These are phyloP conservation scores for Lophius piscatorius DNA, from an alignment of 2,113 vertebrate species.

Conservation along the genomic window DNA sequence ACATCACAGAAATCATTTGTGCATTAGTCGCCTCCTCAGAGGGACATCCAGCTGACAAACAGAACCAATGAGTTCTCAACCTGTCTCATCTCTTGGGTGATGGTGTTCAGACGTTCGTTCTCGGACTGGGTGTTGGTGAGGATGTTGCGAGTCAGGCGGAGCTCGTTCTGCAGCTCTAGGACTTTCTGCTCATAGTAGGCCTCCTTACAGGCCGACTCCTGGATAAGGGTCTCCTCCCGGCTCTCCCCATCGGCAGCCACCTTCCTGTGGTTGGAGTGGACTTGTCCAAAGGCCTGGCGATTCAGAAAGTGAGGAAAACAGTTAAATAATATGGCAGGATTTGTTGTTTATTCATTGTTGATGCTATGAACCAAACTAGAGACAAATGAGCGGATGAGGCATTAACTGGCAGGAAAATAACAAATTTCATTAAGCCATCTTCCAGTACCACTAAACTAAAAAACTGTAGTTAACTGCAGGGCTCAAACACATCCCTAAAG, in stretches of 20 bases:
- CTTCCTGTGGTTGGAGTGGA: slow-evolving; percentile 96
- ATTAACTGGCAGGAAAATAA: not conserved
- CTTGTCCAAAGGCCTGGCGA: slow-evolving; percentile 94
- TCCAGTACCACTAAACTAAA: too few species aligned
- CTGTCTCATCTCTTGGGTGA: slow-evolving; percentile 93
- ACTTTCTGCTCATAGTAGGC: slow-evolving; percentile 96
- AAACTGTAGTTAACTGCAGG: not conserved
- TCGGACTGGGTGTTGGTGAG: slow-evolving; percentile 93
- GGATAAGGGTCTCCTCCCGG: slow-evolving; percentile 95
- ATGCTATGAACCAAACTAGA: not conserved
- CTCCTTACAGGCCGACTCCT: slow-evolving; percentile 96
- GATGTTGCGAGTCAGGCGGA: slow-evolving; percentile 89
- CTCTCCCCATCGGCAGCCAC: slow-evolving; percentile 97
- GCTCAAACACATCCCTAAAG: slow-evolving; percentile 38
- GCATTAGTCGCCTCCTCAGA: too few species aligned
- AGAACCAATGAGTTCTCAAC: too few species aligned
- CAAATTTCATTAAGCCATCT: too few species aligned
- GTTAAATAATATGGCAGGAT: not conserved
- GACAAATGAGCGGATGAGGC: not conserved
- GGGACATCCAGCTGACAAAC: too few species aligned
- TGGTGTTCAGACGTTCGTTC: slow-evolving; percentile 89
- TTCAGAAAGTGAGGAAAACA: not conserved
- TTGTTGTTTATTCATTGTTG: not conserved
- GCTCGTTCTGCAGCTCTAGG: slow-evolving; percentile 92
- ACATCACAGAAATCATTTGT: too few species aligned